These are phyloP conservation scores for Poecilia latipinna DNA, from an alignment of 2,113 vertebrate species.

Conservation along the genomic window DNA sequence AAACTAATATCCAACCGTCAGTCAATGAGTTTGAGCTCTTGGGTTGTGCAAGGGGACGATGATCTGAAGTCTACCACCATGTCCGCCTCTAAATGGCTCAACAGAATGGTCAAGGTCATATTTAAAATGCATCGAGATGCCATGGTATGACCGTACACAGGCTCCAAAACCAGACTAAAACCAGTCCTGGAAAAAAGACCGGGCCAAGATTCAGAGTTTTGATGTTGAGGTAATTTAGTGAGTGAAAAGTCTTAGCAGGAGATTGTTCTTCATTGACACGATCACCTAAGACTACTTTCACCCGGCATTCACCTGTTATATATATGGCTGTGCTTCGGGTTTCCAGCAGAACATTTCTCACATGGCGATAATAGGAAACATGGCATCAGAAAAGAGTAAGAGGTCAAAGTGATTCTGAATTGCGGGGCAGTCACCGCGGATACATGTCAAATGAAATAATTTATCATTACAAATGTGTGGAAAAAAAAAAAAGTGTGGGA, in stretches of 20 bases:
- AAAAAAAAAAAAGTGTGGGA: neutral
- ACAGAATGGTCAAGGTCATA: neutral
- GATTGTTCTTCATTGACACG: neutral
- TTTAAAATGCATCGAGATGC: neutral
- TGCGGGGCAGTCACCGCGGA: neutral
- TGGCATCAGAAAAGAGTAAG: neutral
- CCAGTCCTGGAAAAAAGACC: neutral
- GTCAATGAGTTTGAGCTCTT: neutral
- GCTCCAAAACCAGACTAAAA: neutral
- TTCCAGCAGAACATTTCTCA: neutral
- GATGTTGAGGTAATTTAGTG: neutral
- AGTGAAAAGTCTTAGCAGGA: neutral
- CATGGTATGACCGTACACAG: neutral
- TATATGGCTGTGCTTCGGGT: slow-evolving; percentile 17
- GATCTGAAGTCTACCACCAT: neutral
- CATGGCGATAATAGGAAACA: slow-evolving; percentile 17
- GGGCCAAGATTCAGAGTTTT: neutral
- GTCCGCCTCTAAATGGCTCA: neutral
- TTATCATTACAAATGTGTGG: neutral
- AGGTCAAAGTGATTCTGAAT: slow-evolving; percentile 1
- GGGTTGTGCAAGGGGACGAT: too few relatives aligned
- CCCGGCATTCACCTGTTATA: slow-evolving; percentile 16
- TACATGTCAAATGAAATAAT: neutral
- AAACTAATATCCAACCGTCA: neutral
- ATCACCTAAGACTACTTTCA: slow-evolving; percentile 2